Evolutionary conservation across 1,140 invertebrate genomes (phyloP), one percentile per base, ranked within the genome.

Genomic region (Bombus waltoni): DNA sequence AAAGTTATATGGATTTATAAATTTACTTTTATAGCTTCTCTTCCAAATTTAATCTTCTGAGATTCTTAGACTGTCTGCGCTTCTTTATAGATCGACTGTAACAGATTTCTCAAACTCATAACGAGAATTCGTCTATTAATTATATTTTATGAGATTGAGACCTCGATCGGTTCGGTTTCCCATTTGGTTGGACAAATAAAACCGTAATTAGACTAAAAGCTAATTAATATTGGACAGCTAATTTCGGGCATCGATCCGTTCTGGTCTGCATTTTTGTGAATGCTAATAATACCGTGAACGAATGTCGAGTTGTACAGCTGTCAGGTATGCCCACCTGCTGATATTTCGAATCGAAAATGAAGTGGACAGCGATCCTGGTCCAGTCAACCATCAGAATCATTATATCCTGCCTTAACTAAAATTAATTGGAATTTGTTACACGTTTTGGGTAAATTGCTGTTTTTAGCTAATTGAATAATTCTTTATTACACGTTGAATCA

Each of bases 171-270:
- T 72, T 28, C 18, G 28, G 15, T 44, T 42, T 22, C 1, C 8
- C 47, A 28, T 32, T 32, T n/a, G 40, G 11, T n/a, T 40, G 2
- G 11, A 42, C 71, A 70, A 81, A 87, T 81, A 71, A 79, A 79
- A 87, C 72, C 47, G 57, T 73, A 87, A 92, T 92, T 91, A 89
- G 86, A 87, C 90, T 91, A 87, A 83, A 90, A 87, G 84, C 70
- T 91, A 92, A 92, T 92, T 92, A 92, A 89, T 81, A 91, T 84
- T 62, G 80, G 86, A 92, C 91, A 91, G 91, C 75, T 91, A 91
- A 92, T 92, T 92, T 90, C 68, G 70, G 57, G 32, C 22, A 78
- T 81, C 83, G 84, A 89, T 72, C 87, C 84, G 78, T 62, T 53
- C 44, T 85, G 62, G 62, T 70, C 83, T 75, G 81, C 81, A 85